Evolutionary conservation across 2,888 invertebrate genomes (phyloP).

Genomic region (Petrolisthes cinctipes): DNA sequence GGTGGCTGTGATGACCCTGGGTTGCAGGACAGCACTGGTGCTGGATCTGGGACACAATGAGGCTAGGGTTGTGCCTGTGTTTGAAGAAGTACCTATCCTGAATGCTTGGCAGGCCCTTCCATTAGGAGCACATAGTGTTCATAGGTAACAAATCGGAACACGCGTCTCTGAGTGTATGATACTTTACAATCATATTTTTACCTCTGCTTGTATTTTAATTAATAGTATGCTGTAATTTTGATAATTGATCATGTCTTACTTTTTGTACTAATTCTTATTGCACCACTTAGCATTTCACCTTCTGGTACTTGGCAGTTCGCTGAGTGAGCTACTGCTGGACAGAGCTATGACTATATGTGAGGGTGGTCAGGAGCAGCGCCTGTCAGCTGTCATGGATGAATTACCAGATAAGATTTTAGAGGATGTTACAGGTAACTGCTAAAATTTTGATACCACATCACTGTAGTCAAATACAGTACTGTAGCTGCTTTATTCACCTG

Average conservation of each 20-base stretch:
- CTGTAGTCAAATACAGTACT: not conserved
- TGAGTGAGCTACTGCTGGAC: slow-evolving; percentile 54
- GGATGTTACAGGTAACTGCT: slow-evolving; percentile 78
- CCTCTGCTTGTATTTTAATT: no score
- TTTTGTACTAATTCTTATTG: no score
- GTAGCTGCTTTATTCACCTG: no score
- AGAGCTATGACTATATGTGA: slow-evolving; percentile 49
- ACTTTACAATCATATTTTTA: no score
- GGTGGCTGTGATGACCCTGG: slow-evolving; percentile 85
- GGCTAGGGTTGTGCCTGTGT: slow-evolving; percentile 84
- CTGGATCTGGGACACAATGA: slow-evolving; percentile 90
- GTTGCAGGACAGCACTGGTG: slow-evolving; percentile 84
- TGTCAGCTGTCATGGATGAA: slow-evolving; percentile 66
- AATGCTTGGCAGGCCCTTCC: slow-evolving; percentile 86
- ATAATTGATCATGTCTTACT: no score
- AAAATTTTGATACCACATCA: not conserved
- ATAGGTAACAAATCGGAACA: slow-evolving; percentile 72
- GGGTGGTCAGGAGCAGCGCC: slow-evolving; percentile 53
- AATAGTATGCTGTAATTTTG: no score
- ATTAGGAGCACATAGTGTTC: slow-evolving; percentile 81
- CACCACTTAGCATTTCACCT: no score
- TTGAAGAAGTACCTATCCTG: slow-evolving; percentile 87
- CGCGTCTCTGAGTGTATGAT: no score
- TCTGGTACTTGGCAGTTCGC: slow-evolving; percentile 32
- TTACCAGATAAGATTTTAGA: slow-evolving; percentile 77